Conservation (phyloP, 2,113 vertebrate species). For the Tragelaphus imberbis region DNA sequence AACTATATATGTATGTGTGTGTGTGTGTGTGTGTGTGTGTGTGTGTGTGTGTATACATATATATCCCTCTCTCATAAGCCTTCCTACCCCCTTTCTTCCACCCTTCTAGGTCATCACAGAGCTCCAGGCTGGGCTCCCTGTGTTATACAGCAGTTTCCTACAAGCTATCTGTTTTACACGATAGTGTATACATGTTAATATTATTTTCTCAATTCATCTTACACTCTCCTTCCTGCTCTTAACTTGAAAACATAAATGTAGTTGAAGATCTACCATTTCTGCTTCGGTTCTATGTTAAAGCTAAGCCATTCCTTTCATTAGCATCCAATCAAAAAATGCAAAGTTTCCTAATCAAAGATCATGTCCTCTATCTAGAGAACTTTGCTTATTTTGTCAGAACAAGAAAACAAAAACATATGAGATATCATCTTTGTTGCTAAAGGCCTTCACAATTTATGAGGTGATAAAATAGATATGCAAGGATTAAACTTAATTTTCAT, state of each 20-base stretch:
- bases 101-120: neutral
- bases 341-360: neutral
- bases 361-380: neutral
- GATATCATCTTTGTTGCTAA: neutral
- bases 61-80: neutral
- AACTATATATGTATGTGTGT: neutral
- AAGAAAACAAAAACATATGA: neutral
- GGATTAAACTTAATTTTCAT: neutral
- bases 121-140: neutral
- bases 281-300: neutral
- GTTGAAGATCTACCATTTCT: neutral
- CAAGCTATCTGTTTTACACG: neutral
- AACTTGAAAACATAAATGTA: neutral
- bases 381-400: neutral
- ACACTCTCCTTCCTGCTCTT: neutral
- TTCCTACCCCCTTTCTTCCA: neutral
- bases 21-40: too few species aligned
- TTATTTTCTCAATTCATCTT: neutral
- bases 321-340: neutral
- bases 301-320: neutral
- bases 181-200: neutral
- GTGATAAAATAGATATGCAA: neutral
- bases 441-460: neutral
- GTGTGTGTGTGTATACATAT: rapidly evolving
- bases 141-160: neutral